Percentiles rank a stretch among this genome's conserved stretches.
These are phyloP conservation scores for Volucella inanis DNA, from an alignment of 2,888 invertebrate genomes.

Conservation along the genomic window DNA sequence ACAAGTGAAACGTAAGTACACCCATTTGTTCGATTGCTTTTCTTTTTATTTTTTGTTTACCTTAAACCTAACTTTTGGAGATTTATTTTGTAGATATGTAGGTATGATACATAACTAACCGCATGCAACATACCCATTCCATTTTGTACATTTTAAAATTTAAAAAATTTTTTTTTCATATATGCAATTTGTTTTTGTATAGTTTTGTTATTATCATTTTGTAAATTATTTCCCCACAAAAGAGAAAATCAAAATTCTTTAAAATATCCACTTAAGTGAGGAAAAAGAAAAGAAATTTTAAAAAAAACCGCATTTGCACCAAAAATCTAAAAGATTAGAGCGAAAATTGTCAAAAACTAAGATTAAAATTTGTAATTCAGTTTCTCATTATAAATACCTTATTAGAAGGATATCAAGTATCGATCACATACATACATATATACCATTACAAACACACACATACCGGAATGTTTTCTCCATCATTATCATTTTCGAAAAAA, in stretches of 20 bases:
- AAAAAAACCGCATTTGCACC: background rate
- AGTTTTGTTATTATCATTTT: conserved; percentile 26
- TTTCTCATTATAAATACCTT: conserved; percentile 29
- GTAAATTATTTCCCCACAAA: background rate
- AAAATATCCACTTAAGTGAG: background rate
- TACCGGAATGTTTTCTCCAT: conserved; percentile 46
- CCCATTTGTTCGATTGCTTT: background rate
- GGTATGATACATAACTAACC: conserved; percentile 46
- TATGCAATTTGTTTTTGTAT: conserved; percentile 13
- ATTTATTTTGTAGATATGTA: conserved; percentile 17
- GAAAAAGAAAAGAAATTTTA: conserved; percentile 8
- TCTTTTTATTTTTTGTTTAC: conserved; percentile 33
- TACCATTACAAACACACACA: conserved; percentile 36
- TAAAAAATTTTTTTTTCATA: conserved; percentile 4
- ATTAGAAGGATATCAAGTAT: conserved; percentile 48
- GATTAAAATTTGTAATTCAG: conserved; percentile 12
- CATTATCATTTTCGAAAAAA: conserved; percentile 42
- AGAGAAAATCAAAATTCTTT: background rate
- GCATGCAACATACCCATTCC: conserved; percentile 50
- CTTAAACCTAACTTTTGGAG: conserved; percentile 57
- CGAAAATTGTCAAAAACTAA: background rate
- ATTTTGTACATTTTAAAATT: conserved; percentile 53
- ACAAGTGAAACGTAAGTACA: conserved; percentile 83
- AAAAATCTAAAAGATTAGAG: background rate
- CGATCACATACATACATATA: conserved; percentile 12